Evolutionary conservation across 2,113 vertebrate genomes (phyloP), one percentile per base, ranked within the genome.

Genomic region (Podarcis raffonei): DNA sequence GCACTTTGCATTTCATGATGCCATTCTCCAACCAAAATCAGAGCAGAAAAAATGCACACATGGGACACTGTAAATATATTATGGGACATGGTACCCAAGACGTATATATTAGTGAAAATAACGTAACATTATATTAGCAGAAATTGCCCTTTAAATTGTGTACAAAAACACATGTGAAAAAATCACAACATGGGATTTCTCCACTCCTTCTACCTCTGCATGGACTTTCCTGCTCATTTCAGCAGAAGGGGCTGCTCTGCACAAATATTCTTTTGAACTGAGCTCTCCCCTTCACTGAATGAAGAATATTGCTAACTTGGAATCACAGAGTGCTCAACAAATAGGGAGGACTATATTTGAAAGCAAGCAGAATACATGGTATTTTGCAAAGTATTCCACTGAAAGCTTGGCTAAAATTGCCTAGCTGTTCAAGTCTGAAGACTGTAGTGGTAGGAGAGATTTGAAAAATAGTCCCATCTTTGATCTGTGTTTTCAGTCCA

Each of bases 401-500:
- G 62, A 65, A 68, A 37, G 27, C 30, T 25, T 68, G 37, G 39
- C 75, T 86, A 95, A 95, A 96, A 94, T 35, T 72, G 81, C 30
- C 25, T 90, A 85, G 87, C 90, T 92, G 84, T 2, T 86, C 66
- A 27, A 53, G 83, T 80, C 88, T 53, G 80, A 94, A 93, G 95
- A 87, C 68, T 84, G 80, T 65, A 92, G 87, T 72, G 15, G 71
- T 81, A 1, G 1, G 83, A 87, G 84, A 91, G 87, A 74, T 79
- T 85, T 35, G 88, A 89, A 94, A 90, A 82, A 89, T 59, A 82
- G 86, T 39, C 81, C 69, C 4, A 32, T 89, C 89, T 86, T 90
- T 42, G 22, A 91, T 87, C 91, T 95, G 82, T 53, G 86, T 86
- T 94, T 95, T 94, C 53, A 57, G 93, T 95, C 93, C 92, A 93